These are phyloP conservation scores for Tolmerus cingulatus DNA, from an alignment of 2,888 invertebrate genomes.

Conservation along the genomic window DNA sequence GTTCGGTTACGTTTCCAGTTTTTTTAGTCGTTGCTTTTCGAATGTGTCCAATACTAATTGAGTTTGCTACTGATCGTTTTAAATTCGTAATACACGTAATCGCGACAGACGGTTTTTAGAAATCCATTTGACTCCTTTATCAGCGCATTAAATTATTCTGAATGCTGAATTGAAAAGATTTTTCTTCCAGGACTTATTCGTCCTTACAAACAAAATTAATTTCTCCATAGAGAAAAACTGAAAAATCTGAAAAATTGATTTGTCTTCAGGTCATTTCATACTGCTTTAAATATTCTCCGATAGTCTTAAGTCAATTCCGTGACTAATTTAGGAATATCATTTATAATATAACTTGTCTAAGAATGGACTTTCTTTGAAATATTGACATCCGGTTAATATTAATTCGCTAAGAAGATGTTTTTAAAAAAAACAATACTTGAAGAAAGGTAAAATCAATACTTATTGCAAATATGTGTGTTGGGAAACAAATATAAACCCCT, in stretches of 20 bases:
- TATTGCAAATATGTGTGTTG: background rate
- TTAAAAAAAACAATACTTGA: background rate
- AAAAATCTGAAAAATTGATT: background rate
- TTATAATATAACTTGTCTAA: background rate
- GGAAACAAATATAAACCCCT: background rate
- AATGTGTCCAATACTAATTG: background rate
- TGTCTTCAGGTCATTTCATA: background rate
- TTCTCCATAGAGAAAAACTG: background rate
- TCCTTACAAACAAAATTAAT: background rate
- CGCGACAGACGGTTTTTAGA: background rate
- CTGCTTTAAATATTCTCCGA: background rate
- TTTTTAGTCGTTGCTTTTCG: background rate
- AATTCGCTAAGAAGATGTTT: background rate
- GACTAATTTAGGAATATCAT: background rate
- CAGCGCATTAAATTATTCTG: background rate
- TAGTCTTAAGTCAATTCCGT: background rate
- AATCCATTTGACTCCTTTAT: background rate
- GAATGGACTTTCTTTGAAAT: background rate
- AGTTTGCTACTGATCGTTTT: background rate
- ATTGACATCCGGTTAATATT: background rate
- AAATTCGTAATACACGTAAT: background rate
- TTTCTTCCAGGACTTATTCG: background rate
- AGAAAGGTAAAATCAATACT: background rate
- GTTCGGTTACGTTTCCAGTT: background rate
- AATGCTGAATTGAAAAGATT: background rate